Evolutionary conservation across 2,113 vertebrate genomes (phyloP).

Genomic region (Dinomys branickii): DNA sequence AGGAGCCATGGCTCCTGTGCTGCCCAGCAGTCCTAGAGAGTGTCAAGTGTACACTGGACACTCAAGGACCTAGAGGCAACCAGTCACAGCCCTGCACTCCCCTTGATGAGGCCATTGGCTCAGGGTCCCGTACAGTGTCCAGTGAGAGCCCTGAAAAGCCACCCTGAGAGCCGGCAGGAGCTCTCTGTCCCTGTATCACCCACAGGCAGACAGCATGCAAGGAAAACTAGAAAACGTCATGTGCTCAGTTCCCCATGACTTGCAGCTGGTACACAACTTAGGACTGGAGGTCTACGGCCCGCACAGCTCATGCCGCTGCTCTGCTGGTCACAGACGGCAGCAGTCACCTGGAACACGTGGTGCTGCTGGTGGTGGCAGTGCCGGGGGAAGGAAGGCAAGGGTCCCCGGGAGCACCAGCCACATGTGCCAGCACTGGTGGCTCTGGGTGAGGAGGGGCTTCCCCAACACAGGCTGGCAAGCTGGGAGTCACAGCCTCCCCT

Average conservation of each 20-base stretch:
- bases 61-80: background rate
- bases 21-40: background rate
- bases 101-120: background rate
- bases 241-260: fast-evolving
- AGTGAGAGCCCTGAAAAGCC: background rate
- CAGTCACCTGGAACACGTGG: background rate
- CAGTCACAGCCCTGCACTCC: background rate
- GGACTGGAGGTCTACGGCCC: background rate
- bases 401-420: background rate
- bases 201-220: too few species aligned
- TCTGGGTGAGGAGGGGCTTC: too few species aligned
- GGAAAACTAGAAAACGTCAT: background rate
- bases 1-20: background rate
- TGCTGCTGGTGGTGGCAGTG: background rate
- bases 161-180: background rate
- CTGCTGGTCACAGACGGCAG: background rate
- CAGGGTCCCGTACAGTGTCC: background rate
- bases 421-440: background rate
- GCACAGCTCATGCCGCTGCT: background rate
- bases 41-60: background rate
- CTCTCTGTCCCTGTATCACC: background rate
- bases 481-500: background rate
- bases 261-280: fast-evolving
- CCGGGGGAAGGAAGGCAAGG: background rate
- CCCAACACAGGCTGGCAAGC: background rate